Evolutionary conservation across 2,888 invertebrate species (phyloP).

Genomic region (Spilosoma lubricipeda): DNA sequence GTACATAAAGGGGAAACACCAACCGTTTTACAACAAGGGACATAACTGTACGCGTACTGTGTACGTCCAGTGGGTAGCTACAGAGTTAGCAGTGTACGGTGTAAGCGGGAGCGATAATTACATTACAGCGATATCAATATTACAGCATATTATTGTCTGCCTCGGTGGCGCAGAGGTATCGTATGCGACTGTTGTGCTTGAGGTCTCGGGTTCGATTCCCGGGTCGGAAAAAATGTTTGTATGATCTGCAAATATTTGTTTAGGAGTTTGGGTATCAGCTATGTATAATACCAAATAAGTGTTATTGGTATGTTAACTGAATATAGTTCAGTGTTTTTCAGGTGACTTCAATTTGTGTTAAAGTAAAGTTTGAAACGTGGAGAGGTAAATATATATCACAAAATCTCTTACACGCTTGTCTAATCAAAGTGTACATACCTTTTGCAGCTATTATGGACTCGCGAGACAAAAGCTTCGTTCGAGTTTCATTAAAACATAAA

Average conservation of each 20-base stretch:
- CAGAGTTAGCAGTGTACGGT: neutral
- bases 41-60: neutral
- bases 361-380: neutral
- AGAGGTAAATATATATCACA: neutral
- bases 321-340: too few relatives aligned
- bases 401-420: neutral
- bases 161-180: too few relatives aligned
- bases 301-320: too few relatives aligned
- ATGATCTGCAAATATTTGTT: too few relatives aligned
- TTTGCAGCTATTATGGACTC: slow-evolving; percentile 8
- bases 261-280: too few relatives aligned
- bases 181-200: too few relatives aligned
- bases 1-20: neutral
- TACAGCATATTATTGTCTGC: too few relatives aligned
- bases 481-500: slow-evolving; percentile 12
- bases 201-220: too few relatives aligned
- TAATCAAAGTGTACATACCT: neutral
- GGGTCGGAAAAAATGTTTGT: too few relatives aligned
- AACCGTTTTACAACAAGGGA: slow-evolving; percentile 9
- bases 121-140: too few relatives aligned
- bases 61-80: neutral
- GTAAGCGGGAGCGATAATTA: neutral
- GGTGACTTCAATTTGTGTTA: too few relatives aligned
- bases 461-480: slow-evolving; percentile 14
- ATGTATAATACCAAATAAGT: too few relatives aligned